Conservation (phyloP, 2,888 invertebrate genomes). For the Keiferia lycopersicella region DNA sequence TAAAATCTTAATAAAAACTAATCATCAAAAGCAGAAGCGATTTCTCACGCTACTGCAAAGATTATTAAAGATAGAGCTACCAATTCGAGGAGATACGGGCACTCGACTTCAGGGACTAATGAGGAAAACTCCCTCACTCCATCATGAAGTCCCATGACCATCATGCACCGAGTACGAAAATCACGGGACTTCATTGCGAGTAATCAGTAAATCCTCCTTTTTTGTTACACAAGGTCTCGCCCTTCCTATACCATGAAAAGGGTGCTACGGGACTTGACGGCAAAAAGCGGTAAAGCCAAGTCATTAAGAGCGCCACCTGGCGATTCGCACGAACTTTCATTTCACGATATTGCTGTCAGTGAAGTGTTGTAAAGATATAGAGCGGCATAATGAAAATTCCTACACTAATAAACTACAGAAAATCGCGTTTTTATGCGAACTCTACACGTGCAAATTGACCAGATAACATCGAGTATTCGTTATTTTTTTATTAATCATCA, state of each 20-base stretch:
- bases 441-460: slow-evolving; percentile 11
- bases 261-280: slow-evolving; percentile 24
- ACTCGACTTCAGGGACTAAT: slow-evolving; percentile 64
- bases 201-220: slow-evolving; percentile 15
- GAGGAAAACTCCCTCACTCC: slow-evolving; percentile 69
- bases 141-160: slow-evolving; percentile 30
- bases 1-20: background rate
- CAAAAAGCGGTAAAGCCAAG: slow-evolving; percentile 36
- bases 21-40: slow-evolving; percentile 27
- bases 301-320: slow-evolving; percentile 61
- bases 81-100: slow-evolving; percentile 55
- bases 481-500: background rate
- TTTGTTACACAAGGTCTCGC: background rate
- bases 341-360: slow-evolving; percentile 51
- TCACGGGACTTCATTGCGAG: slow-evolving; percentile 2
- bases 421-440: slow-evolving; percentile 22
- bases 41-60: slow-evolving; percentile 39
- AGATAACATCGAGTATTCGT: background rate
- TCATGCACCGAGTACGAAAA: slow-evolving; percentile 2
- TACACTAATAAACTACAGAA: slow-evolving; percentile 53
- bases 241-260: background rate
- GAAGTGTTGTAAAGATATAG: slow-evolving; percentile 57
- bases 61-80: slow-evolving; percentile 54
- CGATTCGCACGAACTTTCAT: slow-evolving; percentile 66
- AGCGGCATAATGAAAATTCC: slow-evolving; percentile 63